phyloP scores from a whole-genome alignment of 2,113 vertebrate genomes.

The Madoqua kirkii region DNA sequence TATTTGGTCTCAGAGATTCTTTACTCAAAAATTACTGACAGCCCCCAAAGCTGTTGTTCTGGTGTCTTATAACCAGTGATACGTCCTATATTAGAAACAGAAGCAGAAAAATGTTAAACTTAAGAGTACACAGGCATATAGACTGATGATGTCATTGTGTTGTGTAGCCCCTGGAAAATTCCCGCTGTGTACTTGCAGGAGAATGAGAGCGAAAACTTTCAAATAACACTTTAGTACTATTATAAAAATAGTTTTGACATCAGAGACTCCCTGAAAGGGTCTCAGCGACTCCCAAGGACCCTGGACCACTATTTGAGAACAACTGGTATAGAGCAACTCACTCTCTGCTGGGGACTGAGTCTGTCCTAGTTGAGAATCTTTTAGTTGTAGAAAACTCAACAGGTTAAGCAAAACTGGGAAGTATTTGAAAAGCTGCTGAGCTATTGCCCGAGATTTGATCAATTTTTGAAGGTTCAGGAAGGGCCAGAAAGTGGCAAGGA shows the following conservation, averaged over 20 bases:
- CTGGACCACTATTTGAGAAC: background rate
- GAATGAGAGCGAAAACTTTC: background rate
- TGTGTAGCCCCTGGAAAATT: background rate
- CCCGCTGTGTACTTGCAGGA: background rate
- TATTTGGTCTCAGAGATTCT: background rate
- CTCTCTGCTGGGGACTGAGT: background rate
- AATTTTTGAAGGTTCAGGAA: background rate
- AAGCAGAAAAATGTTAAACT: background rate
- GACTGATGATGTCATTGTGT: background rate
- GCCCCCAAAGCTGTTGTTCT: background rate
- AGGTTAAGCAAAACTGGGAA: background rate
- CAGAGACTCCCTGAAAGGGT: background rate
- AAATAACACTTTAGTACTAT: background rate
- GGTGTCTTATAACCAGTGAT: background rate
- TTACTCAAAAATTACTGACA: background rate
- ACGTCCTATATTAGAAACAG: background rate
- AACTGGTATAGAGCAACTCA: background rate
- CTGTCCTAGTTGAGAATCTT: background rate
- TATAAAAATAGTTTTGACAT: background rate
- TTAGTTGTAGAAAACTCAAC: background rate
- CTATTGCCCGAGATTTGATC: background rate
- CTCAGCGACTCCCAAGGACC: background rate
- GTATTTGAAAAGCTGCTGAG: background rate
- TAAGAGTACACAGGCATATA: background rate
- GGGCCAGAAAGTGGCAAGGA: background rate